Evolutionary conservation across 2,797 vertebrate genomes (phyloP).

Genomic region (Mastacembelus armatus): DNA sequence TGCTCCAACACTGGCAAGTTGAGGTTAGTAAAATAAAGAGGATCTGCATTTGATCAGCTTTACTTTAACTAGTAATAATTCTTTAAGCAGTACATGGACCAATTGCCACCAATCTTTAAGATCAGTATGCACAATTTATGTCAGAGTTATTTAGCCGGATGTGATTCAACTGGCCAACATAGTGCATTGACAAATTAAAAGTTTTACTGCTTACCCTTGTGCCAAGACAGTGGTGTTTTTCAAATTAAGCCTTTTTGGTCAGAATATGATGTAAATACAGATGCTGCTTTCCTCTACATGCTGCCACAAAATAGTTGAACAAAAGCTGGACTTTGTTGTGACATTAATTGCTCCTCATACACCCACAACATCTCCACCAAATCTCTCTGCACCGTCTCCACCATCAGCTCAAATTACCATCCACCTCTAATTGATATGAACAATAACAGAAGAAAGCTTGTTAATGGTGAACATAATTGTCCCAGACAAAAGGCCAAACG

Average conservation of each 20-base stretch:
- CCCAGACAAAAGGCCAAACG: slow-evolving; percentile 76
- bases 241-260: background rate
- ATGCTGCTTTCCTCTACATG: slow-evolving; percentile 1
- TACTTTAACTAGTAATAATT: background rate
- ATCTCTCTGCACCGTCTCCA: slow-evolving; percentile 84
- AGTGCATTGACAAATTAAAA: background rate
- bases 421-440: slow-evolving; percentile 88
- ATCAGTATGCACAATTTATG: too few species aligned
- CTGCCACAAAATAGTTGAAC: slow-evolving; percentile 12
- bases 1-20: background rate
- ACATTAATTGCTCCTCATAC: slow-evolving; percentile 45
- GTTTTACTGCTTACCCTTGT: background rate
- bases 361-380: slow-evolving; percentile 71
- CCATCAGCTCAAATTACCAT: slow-evolving; percentile 88
- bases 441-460: slow-evolving; percentile 88
- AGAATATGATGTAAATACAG: background rate
- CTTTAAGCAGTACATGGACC: too few species aligned
- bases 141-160: too few species aligned
- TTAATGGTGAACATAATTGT: slow-evolving; percentile 85
- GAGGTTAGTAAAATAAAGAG: background rate
- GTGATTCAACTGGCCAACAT: too few species aligned
- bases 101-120: too few species aligned
- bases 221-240: background rate
- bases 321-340: slow-evolving; percentile 20
- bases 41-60: background rate